These are phyloP conservation scores for Eupithecia subfuscata DNA, from an alignment of 2,888 invertebrate genomes.

Conservation along the genomic window DNA sequence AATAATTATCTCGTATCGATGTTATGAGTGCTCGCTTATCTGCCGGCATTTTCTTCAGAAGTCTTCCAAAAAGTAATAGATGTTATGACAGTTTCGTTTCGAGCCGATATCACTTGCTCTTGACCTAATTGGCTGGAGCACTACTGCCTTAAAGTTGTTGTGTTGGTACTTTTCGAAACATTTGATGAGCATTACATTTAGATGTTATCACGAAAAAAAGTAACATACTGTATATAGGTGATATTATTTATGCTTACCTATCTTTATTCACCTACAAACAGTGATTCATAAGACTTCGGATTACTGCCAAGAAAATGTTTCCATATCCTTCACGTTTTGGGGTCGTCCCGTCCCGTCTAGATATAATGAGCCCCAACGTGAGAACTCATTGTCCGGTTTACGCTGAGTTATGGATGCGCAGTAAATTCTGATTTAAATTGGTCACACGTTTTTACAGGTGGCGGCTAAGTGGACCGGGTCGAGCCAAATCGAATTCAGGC, in stretches of 20 bases:
- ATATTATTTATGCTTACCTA: not conserved
- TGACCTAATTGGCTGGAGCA: too few relatives aligned
- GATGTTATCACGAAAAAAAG: not conserved
- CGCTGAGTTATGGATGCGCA: slow-evolving; percentile 40
- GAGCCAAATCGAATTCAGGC: not conserved
- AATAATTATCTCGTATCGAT: too few relatives aligned
- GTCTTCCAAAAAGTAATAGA: too few relatives aligned
- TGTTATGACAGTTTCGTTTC: too few relatives aligned
- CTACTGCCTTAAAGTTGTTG: too few relatives aligned
- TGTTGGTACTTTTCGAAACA: not conserved
- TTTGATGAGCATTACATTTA: not conserved
- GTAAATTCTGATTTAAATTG: slow-evolving; percentile 44
- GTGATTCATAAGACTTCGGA: not conserved
- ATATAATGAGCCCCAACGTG: slow-evolving; percentile 1
- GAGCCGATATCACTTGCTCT: too few relatives aligned
- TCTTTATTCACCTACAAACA: not conserved
- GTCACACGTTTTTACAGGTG: slow-evolving; percentile 49
- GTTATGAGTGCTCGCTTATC: not conserved
- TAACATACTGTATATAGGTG: not conserved
- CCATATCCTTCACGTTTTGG: not conserved
- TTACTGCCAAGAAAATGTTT: not conserved
- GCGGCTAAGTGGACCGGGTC: slow-evolving; percentile 28
- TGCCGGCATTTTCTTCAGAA: too few relatives aligned
- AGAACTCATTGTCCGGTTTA: slow-evolving; percentile 31
- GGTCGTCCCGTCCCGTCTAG: slow-evolving; percentile 18